Base-by-base conservation (phyloP, 2,888 invertebrate species). In the Coelinius sp. region DNA sequence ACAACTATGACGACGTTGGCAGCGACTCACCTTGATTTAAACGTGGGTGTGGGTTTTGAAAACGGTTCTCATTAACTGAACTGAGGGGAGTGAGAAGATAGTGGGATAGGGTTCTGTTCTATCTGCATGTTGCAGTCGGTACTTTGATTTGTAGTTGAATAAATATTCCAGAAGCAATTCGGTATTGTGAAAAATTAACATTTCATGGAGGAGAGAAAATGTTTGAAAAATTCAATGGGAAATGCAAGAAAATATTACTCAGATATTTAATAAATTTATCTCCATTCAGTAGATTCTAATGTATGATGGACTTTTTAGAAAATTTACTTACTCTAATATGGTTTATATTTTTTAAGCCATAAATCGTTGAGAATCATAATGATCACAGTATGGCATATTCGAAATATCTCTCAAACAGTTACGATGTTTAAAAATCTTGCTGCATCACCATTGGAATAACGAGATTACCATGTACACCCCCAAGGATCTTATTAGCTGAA, bases 31-130 rank as follows among this genome's bases (percentile, higher is more conserved):
- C 70, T 71, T 67, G 71, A 71, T 75, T 75, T 73, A 38, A 41
- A 63, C 62, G 75, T 78, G 81, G 46, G 82, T 83, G 82, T 82
- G 80, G 80, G 73, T 77, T 83, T 84, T 81, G 82, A 84, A 70
- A 83, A 85, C 84, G 83, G 81, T 84, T 84, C 83, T 83, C 84
- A 85, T 85, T 84, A 85, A 84, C 83, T 82, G 79, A 78, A 82
- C 80, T 82, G 81, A 20, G 46, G 41, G 41, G 46, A 31, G 31
- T 31, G 8, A 31, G 31, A 31, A 31, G 4, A 31, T 31, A 8
- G 31, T 4, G 8, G 14, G 81, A 80, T 63, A 68, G 69, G 56
- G 20, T 49, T 65, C 41, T 49, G 52, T 81, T 82, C 80, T 81
- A 83, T 82, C 82, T 79, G 78, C 77, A 80, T 80, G 80, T 78